Conservation (phyloP, 2,888 invertebrate genomes). For the Zhuqinia jingwanae region DNA sequence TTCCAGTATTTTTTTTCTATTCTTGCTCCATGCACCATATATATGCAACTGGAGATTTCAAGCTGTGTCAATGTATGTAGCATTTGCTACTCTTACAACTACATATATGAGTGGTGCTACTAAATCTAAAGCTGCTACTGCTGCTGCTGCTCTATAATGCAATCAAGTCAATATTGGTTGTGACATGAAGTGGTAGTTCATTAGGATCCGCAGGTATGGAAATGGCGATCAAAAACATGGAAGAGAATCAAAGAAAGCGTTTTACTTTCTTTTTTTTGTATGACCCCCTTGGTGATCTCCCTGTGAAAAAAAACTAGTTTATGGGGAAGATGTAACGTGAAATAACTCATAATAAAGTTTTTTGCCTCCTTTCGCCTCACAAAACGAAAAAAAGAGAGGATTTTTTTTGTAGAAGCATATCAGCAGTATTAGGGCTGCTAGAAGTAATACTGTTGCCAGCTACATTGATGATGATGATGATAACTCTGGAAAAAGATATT, state of each 20-base stretch:
- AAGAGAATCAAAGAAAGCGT: constrained; percentile 6
- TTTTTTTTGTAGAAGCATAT: too few species aligned
- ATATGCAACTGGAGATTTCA: too few species aligned
- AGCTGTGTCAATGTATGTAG: too few species aligned
- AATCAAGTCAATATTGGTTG: constrained; percentile 50
- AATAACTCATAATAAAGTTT: too few species aligned
- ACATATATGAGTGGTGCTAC: neutral
- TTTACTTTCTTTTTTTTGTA: neutral
- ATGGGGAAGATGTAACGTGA: constrained; percentile 20
- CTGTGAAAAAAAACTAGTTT: constrained; percentile 10
- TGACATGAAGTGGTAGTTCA: constrained; percentile 61
- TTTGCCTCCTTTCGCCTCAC: too few species aligned
- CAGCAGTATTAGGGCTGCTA: neutral
- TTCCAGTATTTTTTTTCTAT: neutral
- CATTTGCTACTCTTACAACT: too few species aligned
- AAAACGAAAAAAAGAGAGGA: too few species aligned
- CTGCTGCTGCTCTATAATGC: neutral
- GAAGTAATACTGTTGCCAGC: constrained; percentile 24
- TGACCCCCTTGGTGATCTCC: neutral
- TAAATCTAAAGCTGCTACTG: too few species aligned
- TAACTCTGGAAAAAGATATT: constrained; percentile 40
- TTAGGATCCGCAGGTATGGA: constrained; percentile 60
- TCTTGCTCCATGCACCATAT: neutral
- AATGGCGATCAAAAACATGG: constrained; percentile 33
- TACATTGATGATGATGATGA: constrained; percentile 2